Evolutionary conservation across 2,888 invertebrate species (phyloP), one percentile per base, ranked within the genome.

Genomic region (Diplolepis rosae): DNA sequence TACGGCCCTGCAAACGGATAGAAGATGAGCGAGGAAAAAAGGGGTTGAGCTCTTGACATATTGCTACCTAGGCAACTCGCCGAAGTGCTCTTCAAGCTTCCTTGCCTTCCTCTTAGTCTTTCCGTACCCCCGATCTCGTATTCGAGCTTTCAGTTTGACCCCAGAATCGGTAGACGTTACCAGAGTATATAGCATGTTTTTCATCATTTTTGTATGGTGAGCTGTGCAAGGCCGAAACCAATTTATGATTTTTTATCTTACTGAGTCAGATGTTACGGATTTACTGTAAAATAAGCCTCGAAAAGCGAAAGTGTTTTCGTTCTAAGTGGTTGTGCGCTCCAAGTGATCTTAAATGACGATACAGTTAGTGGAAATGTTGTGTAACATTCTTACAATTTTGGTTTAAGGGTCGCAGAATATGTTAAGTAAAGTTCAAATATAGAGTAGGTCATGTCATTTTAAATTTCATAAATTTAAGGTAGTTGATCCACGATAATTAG

Each of bases 11-110:
- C 56, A 56, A 56, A 35, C 35, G 56, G 9, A 56, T 35, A 32
- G 56, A 32, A 56, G 56, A 56, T 56, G 77, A 73, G 73, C 68
- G 74, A 71, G 74, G 73, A 50, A 50, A 79, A 79, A 80, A 74
- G 79, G 79, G 78, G 80, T 74, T 73, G 74, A 71, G 77, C 85
- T 84, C 86, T 87, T 86, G 86, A 87, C 86, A 87, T 87, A 87
- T 87, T 83, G 87, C 87, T 86, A 85, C 83, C 86, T 84, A 85
- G 84, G 87, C 86, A 86, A 84, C 84, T 86, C 83, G 74, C 78
- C 79, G 74, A 81, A 85, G 85, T 82, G 80, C 84, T 82, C 85
- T 86, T 79, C 79, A 83, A 78, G 54, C 32, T 66, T 65, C 71
- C 72, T 61, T 56, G 68, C 70, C 67, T 74, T 76, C 77, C 74